Evolutionary conservation across 2,888 invertebrate genomes (phyloP).

Genomic region (Eumacrocentrus americanus): DNA sequence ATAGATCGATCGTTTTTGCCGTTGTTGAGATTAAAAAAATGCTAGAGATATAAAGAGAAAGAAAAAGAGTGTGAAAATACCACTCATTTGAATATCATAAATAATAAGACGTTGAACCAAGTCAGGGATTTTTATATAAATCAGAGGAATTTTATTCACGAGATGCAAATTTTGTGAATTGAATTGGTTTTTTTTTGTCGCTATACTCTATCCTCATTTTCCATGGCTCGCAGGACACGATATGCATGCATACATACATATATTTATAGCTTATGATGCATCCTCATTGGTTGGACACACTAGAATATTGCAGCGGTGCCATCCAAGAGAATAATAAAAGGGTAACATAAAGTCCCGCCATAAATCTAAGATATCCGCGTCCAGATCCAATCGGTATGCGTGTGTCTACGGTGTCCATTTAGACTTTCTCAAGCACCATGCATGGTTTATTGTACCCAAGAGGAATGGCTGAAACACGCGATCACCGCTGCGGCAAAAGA

Average conservation of each 20-base stretch:
- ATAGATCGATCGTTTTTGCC: too few species aligned
- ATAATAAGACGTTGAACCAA: conserved; percentile 10
- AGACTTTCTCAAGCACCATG: neutral
- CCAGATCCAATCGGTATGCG: neutral
- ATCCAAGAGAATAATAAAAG: neutral
- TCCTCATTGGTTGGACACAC: neutral
- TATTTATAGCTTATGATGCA: neutral
- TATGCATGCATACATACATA: conserved; percentile 7
- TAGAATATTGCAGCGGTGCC: neutral
- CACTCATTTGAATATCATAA: conserved; percentile 27
- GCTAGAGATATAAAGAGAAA: neutral
- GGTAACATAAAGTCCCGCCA: neutral
- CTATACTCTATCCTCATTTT: neutral
- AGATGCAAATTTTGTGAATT: conserved; percentile 18
- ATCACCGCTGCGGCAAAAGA: neutral
- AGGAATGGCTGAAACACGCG: conserved; percentile 1
- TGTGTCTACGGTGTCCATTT: neutral
- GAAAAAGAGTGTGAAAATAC: conserved; percentile 6
- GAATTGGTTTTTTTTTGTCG: neutral
- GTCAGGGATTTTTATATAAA: neutral
- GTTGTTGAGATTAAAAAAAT: too few species aligned
- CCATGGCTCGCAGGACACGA: conserved; percentile 6
- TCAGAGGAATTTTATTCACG: conserved; percentile 18
- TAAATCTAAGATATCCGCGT: neutral
- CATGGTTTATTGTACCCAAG: neutral